These are phyloP conservation scores for Ceratitis capitata DNA, from an alignment of 1,140 invertebrate species.

Conservation along the genomic window DNA sequence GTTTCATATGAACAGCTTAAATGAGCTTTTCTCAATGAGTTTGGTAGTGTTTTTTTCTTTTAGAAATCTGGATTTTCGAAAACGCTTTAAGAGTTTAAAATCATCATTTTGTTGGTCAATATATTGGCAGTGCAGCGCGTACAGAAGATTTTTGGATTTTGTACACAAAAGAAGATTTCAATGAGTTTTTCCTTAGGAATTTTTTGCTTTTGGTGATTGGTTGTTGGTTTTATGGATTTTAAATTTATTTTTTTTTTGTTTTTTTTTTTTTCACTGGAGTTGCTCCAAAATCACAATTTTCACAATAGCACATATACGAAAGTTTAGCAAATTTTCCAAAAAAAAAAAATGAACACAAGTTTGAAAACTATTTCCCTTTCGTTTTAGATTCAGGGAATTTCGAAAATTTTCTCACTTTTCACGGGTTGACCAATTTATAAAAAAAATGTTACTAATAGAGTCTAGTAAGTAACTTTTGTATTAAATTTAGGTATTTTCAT, in stretches of 20 bases:
- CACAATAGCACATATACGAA: slow-evolving; percentile 42
- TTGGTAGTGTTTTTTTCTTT: background rate
- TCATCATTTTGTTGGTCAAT: background rate
- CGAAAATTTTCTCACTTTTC: background rate
- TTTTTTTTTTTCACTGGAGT: slow-evolving; percentile 41
- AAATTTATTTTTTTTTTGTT: slow-evolving; percentile 38
- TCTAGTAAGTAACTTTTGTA: background rate
- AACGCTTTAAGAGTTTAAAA: background rate
- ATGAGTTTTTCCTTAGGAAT: background rate
- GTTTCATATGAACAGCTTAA: background rate
- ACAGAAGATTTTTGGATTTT: background rate
- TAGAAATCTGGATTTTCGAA: background rate
- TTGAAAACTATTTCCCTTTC: background rate
- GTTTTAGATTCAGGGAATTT: background rate
- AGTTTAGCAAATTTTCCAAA: background rate
- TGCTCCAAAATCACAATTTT: slow-evolving; percentile 29
- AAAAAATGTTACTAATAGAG: background rate
- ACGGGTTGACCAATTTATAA: slow-evolving; percentile 7
- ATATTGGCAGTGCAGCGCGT: slow-evolving; percentile 31
- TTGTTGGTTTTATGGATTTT: slow-evolving; percentile 38
- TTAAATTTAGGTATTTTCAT: background rate
- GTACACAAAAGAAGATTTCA: slow-evolving; percentile 30
- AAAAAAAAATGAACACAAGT: slow-evolving; percentile 28
- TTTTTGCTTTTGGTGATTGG: slow-evolving; percentile 11
- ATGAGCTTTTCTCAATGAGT: too few relatives aligned